These are phyloP conservation scores for Amphiprion percula DNA, from an alignment of 2,113 vertebrate species.

Conservation along the genomic window DNA sequence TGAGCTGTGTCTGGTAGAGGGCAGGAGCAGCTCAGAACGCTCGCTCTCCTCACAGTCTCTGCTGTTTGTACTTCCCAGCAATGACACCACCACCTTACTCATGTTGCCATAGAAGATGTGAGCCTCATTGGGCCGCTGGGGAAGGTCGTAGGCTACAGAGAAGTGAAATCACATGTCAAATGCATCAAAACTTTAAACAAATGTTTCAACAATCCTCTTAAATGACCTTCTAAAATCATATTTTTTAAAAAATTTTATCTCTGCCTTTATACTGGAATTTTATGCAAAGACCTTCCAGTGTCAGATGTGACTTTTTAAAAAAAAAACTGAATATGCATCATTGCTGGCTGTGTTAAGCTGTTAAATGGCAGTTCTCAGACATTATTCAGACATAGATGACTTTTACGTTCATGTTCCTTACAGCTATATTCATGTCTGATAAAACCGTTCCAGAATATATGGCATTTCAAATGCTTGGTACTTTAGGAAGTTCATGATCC, in stretches of 20 bases:
- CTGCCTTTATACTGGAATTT: no score
- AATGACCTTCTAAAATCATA: no score
- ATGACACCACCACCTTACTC: constrained; percentile 88
- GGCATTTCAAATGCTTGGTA: background rate
- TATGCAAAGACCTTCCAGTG: no score
- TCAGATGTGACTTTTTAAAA: background rate
- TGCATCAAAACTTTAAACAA: background rate
- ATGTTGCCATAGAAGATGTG: constrained; percentile 91
- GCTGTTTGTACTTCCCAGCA: constrained; percentile 82
- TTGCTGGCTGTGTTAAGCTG: no score
- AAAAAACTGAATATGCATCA: background rate
- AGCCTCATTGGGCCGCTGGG: constrained; percentile 87
- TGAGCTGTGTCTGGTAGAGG: constrained; percentile 43
- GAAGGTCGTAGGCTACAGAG: constrained; percentile 88
- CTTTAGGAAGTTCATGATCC: no score
- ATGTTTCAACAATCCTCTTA: no score
- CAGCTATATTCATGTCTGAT: background rate
- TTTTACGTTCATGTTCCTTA: background rate
- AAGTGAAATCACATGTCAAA: constrained; percentile 1
- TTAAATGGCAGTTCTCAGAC: no score
- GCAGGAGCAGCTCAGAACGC: constrained; percentile 62
- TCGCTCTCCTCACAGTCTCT: constrained; percentile 60
- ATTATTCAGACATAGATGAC: background rate
- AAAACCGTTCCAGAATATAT: background rate
- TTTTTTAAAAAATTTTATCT: no score